Percentiles rank a stretch among this genome's conserved stretches.
Evolutionary conservation across 2,113 vertebrate species (phyloP).

Genomic region (Macrotus californicus): DNA sequence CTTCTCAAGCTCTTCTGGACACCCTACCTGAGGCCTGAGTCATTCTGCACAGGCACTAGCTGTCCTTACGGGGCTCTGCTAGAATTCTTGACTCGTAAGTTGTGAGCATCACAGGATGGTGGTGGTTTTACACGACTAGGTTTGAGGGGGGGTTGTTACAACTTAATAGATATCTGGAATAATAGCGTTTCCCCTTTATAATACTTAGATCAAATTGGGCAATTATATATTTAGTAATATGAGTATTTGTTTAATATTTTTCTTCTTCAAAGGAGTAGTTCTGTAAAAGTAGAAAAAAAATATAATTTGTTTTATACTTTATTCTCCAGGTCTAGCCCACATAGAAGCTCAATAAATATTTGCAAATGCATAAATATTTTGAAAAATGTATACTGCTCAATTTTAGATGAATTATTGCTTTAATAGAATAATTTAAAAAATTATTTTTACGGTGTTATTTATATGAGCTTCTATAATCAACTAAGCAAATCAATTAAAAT

Average conservation of each 20-base stretch:
- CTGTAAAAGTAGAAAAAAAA: background rate
- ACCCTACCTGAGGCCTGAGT: background rate
- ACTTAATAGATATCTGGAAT: background rate
- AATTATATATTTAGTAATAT: background rate
- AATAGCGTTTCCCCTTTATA: background rate
- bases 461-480: background rate
- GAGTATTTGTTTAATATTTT: background rate
- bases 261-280: background rate
- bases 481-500: constrained; percentile 8
- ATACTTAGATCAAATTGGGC: background rate
- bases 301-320: background rate
- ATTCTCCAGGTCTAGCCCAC: background rate
- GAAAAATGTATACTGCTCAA: background rate
- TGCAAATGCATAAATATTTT: background rate
- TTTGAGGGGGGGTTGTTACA: background rate
- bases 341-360: background rate
- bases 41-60: background rate
- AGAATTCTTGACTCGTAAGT: background rate
- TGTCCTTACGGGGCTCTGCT: background rate
- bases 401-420: background rate
- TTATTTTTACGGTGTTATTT: background rate
- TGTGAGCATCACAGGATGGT: background rate
- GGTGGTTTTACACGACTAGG: background rate
- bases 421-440: background rate
- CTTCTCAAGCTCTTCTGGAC: background rate